Evolutionary conservation across 2,888 invertebrate species (phyloP).

Genomic region (Doris montereyensis): DNA sequence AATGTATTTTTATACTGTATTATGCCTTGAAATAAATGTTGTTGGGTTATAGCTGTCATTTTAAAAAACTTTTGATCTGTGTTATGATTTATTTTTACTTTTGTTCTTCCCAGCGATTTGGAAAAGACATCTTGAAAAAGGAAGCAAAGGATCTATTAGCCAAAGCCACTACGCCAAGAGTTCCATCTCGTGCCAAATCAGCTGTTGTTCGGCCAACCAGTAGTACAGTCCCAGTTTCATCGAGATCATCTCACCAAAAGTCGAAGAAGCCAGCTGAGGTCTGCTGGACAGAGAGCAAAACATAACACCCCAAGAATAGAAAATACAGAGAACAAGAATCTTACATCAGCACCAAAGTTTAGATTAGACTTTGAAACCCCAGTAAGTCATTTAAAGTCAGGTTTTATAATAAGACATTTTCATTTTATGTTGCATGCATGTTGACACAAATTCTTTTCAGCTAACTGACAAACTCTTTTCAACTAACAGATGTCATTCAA

Average conservation of each 20-base stretch:
- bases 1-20: too few relatives aligned
- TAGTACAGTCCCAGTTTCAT: not conserved
- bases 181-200: slow-evolving; percentile 6
- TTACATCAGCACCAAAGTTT: too few relatives aligned
- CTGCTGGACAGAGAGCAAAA: not conserved
- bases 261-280: not conserved
- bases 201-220: not conserved
- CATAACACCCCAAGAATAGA: not conserved
- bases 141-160: slow-evolving; percentile 48
- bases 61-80: not conserved
- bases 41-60: too few relatives aligned
- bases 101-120: slow-evolving; percentile 56
- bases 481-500: too few relatives aligned
- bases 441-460: too few relatives aligned
- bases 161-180: slow-evolving; percentile 42
- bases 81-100: too few relatives aligned
- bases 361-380: not conserved
- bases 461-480: too few relatives aligned
- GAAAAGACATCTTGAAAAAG: slow-evolving; percentile 49
- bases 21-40: too few relatives aligned
- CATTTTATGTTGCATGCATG: too few relatives aligned
- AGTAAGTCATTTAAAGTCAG: too few relatives aligned
- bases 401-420: too few relatives aligned
- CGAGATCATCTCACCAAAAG: too few relatives aligned
- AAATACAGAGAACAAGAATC: not conserved